Conservation (phyloP, 2,797 vertebrate species). For the Uromys caudimaculatus region DNA sequence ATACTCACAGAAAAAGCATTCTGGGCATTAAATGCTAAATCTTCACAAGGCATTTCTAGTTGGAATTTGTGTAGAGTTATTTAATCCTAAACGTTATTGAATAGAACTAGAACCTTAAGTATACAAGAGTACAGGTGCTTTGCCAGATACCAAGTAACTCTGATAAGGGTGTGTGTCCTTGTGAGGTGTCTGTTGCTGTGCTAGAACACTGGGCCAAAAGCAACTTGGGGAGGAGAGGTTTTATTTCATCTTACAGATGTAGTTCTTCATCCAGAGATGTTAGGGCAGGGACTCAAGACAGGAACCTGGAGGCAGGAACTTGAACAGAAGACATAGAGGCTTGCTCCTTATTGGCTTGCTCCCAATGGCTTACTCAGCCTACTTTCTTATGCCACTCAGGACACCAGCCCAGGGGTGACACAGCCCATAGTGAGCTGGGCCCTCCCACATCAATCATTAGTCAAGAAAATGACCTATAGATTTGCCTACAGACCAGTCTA, state of each 20-base stretch:
- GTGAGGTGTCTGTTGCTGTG: background rate
- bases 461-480: background rate
- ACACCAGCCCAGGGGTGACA: background rate
- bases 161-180: background rate
- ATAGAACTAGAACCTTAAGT: background rate
- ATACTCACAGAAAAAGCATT: background rate
- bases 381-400: background rate
- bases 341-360: background rate
- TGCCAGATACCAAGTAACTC: background rate
- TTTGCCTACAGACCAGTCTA: background rate
- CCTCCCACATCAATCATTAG: background rate
- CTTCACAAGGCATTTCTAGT: constrained; percentile 21
- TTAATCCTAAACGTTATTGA: constrained; percentile 3
- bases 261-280: background rate
- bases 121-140: background rate
- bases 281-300: background rate
- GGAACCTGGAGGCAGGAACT: background rate
- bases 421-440: background rate
- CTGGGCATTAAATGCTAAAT: background rate
- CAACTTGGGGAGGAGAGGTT: background rate
- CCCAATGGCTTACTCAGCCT: background rate
- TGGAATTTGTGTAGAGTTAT: background rate
- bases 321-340: background rate
- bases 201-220: background rate
- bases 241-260: background rate